Percentiles rank a stretch among this genome's conserved stretches.
phyloP scores from a whole-genome alignment of 1,140 invertebrate species.

The Subanguina moxae region DNA sequence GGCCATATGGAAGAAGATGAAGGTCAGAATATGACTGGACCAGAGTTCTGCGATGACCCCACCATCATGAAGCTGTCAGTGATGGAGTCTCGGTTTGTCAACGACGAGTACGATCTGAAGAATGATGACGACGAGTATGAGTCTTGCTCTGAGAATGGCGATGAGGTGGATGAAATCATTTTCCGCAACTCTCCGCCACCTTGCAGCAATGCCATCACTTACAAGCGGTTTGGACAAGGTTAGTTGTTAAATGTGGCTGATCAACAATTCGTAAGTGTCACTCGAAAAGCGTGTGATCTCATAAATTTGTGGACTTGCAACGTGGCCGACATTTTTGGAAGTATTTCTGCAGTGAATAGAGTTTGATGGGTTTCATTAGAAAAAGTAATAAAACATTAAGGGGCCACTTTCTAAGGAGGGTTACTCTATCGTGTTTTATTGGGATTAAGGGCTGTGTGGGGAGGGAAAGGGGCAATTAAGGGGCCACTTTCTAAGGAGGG shows the following conservation, averaged over 20 bases:
- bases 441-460: too few species aligned
- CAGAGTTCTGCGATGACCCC: constrained; percentile 13
- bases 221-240: constrained; percentile 49
- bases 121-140: constrained; percentile 15
- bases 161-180: constrained; percentile 44
- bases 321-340: too few species aligned
- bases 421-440: too few species aligned
- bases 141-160: constrained; percentile 28
- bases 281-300: too few species aligned
- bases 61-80: constrained; percentile 25
- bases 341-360: too few species aligned
- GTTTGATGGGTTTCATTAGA: too few species aligned
- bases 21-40: background rate
- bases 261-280: too few species aligned
- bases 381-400: too few species aligned
- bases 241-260: constrained; percentile 10
- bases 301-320: too few species aligned
- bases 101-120: constrained; percentile 31
- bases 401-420: too few species aligned
- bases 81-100: constrained; percentile 34
- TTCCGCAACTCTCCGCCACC: constrained; percentile 14
- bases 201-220: constrained; percentile 25
- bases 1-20: background rate
- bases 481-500: too few species aligned
- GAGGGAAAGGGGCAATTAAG: too few species aligned